Evolutionary conservation across 2,797 vertebrate species (phyloP).

Genomic region (Hapalemur alaotrensis): DNA sequence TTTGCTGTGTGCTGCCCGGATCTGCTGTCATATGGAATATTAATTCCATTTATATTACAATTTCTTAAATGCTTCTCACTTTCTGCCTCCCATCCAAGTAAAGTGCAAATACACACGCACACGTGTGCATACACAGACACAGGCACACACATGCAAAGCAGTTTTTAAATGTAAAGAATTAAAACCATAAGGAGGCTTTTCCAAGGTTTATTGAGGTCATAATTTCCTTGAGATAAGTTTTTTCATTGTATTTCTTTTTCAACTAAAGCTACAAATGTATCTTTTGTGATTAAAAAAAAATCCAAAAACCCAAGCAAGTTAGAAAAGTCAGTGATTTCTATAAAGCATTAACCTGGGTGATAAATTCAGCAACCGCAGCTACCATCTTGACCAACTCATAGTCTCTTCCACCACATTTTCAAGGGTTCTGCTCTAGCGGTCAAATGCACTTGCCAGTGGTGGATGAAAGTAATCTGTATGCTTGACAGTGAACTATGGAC

Average conservation of each 20-base stretch:
- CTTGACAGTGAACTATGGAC: neutral
- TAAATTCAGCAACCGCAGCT: neutral
- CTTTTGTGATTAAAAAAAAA: neutral
- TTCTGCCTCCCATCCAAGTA: neutral
- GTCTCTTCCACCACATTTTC: neutral
- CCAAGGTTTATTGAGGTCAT: neutral
- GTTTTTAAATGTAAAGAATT: conserved; percentile 28
- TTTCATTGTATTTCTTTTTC: neutral
- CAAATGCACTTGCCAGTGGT: neutral
- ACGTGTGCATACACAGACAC: neutral
- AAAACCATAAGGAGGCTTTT: neutral
- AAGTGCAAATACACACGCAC: neutral
- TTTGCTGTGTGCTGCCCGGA: neutral
- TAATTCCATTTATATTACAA: neutral
- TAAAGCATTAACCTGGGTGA: neutral
- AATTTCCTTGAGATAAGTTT: neutral
- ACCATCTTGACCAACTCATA: neutral
- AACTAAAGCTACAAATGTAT: neutral
- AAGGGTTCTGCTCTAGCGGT: neutral
- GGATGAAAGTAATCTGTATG: neutral
- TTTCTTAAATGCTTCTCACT: neutral
- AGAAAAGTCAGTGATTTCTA: neutral
- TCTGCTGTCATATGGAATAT: neutral
- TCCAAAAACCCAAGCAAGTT: neutral
- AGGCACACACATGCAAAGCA: neutral